These are phyloP conservation scores for Sus scrofa DNA, from an alignment of 2,113 vertebrate species.

Conservation along the genomic window T2T-Sscrofa CM000822.6:8136501-8137000, in stretches of 20 bases:
- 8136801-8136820: accelerated
- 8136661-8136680: neutral
- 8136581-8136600: neutral
- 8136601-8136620: neutral
- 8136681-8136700: neutral
- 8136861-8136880: neutral
- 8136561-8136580: neutral
- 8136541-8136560: neutral
- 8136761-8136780: neutral
- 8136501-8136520: neutral
- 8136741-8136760: no score
- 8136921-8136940: neutral
- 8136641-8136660: neutral
- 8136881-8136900: neutral
- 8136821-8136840: neutral
- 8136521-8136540: neutral
- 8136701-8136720: neutral
- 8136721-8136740: neutral
- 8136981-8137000: neutral
- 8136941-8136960: neutral
- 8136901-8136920: no score
- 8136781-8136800: accelerated
- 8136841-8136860: neutral
- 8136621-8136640: neutral
- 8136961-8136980: no score